Evolutionary conservation across 2,888 invertebrate species (phyloP).

Genomic region (Rhamnusium bicolor): DNA sequence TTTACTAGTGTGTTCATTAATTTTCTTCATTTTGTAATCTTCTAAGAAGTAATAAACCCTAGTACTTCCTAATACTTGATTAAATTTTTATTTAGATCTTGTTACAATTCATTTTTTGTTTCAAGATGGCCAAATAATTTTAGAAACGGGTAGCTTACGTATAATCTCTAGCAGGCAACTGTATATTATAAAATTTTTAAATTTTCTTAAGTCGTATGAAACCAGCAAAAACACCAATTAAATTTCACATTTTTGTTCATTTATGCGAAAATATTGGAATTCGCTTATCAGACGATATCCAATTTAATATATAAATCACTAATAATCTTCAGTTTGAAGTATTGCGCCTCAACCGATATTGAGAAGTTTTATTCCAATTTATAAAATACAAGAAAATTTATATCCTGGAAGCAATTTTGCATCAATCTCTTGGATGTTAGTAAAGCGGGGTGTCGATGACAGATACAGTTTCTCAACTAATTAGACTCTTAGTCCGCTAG

Average conservation of each 20-base stretch:
- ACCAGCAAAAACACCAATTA: not conserved
- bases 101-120: too few species aligned
- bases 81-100: too few species aligned
- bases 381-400: conserved; percentile 6
- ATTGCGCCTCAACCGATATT: conserved; percentile 2
- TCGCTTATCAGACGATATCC: not conserved
- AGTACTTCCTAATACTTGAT: too few species aligned
- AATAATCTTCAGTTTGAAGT: conserved; percentile 4
- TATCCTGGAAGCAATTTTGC: conserved; percentile 5
- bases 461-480: conserved; percentile 29
- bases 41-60: too few species aligned
- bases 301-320: not conserved
- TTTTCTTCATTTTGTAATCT: too few species aligned
- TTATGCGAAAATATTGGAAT: not conserved
- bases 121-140: too few species aligned
- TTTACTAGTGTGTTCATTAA: too few species aligned
- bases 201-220: not conserved
- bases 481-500: conserved; percentile 21
- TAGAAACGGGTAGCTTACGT: too few species aligned
- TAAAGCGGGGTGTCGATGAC: conserved; percentile 25
- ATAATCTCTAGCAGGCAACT: too few species aligned
- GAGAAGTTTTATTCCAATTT: conserved; percentile 17
- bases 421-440: conserved; percentile 15
- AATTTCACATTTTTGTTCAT: not conserved
- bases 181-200: not conserved